These are phyloP conservation scores for Trichacis sp. DNA, from an alignment of 2,888 invertebrate genomes.

Conservation along the genomic window DNA sequence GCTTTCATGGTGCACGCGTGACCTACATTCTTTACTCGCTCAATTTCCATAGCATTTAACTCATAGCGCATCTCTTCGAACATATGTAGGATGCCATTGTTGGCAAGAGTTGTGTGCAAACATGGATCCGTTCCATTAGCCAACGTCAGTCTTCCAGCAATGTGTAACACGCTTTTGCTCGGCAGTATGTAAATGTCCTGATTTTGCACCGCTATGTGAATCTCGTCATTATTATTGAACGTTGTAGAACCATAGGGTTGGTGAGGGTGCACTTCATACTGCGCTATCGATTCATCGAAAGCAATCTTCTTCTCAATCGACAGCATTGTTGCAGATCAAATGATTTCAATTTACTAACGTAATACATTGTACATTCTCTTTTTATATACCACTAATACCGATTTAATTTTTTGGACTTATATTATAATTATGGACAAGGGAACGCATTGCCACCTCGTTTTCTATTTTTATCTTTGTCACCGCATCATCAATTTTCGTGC, in stretches of 20 bases:
- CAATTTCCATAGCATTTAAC: too few relatives aligned
- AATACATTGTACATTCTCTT: too few relatives aligned
- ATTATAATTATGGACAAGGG: too few relatives aligned
- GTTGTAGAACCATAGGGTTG: constrained; percentile 17
- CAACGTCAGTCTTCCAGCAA: constrained; percentile 21
- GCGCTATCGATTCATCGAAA: constrained; percentile 27
- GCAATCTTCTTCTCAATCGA: not conserved
- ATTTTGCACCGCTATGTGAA: constrained; percentile 30
- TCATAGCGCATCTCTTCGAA: too few relatives aligned
- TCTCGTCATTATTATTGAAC: constrained; percentile 38
- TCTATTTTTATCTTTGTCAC: too few relatives aligned
- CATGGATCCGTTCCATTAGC: not conserved
- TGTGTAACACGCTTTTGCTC: constrained; percentile 24
- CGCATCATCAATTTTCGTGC: too few relatives aligned
- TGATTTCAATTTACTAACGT: too few relatives aligned
- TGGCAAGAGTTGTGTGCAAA: constrained; percentile 27
- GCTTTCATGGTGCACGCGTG: constrained; percentile 58
- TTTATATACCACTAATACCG: too few relatives aligned
- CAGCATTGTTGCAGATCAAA: not conserved
- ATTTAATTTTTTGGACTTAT: too few relatives aligned
- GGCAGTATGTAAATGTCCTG: constrained; percentile 29
- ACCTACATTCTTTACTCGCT: too few relatives aligned
- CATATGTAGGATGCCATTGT: constrained; percentile 49
- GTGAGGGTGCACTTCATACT: constrained; percentile 33
- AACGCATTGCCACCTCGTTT: too few relatives aligned